Conservation (phyloP, 2,888 invertebrate genomes). For the Lithophane leautieri region DNA sequence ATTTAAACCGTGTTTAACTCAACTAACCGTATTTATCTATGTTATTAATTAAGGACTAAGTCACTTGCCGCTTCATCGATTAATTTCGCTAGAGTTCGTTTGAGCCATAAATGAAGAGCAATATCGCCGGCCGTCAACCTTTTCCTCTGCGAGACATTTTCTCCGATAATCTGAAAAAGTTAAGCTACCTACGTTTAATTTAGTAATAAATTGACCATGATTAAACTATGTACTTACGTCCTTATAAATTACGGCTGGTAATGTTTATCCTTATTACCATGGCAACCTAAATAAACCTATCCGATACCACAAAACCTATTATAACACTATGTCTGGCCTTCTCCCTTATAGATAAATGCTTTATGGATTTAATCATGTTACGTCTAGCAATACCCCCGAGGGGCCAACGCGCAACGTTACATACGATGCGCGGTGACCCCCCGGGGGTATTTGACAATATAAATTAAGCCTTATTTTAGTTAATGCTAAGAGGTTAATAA, state of each 20-base stretch:
- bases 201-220: background rate
- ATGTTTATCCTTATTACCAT: background rate
- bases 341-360: too few species aligned
- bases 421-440: too few species aligned
- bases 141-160: slow-evolving; percentile 1
- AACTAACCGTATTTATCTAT: slow-evolving; percentile 56
- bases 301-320: too few species aligned
- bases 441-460: too few species aligned
- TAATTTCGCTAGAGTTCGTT: slow-evolving; percentile 26
- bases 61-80: slow-evolving; percentile 49
- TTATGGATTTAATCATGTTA: too few species aligned
- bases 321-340: too few species aligned
- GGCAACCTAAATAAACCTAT: background rate
- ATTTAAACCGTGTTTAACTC: slow-evolving; percentile 58
- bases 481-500: too few species aligned
- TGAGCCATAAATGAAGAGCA: slow-evolving; percentile 25
- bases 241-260: too few species aligned
- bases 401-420: too few species aligned
- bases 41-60: slow-evolving; percentile 57
- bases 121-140: slow-evolving; percentile 24
- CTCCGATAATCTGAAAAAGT: slow-evolving; percentile 1
- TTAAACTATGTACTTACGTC: background rate
- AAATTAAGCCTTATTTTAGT: too few species aligned
- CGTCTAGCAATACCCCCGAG: too few species aligned
- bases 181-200: background rate